These are phyloP conservation scores for Microtus montanus DNA, from an alignment of 2,113 vertebrate species.

Conservation along the genomic window DNA sequence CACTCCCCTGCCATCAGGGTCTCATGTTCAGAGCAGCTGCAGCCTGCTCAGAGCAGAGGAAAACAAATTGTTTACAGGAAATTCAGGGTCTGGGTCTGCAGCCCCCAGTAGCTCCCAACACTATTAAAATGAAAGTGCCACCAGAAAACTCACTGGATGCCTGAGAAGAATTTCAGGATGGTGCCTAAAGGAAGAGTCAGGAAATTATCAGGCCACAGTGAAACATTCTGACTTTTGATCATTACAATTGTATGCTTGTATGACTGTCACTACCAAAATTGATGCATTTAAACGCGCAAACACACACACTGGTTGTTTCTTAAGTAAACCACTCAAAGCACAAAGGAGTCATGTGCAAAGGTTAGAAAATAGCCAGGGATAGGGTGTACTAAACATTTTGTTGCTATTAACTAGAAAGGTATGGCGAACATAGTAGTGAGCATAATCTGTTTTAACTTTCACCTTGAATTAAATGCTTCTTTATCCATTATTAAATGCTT, in stretches of 20 bases:
- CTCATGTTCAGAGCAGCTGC: no score
- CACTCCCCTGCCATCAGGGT: no score
- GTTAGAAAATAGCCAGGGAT: not conserved
- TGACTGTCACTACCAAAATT: not conserved
- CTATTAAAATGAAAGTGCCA: not conserved
- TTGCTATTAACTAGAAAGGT: constrained; percentile 36
- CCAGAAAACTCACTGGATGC: not conserved
- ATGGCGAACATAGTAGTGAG: not conserved
- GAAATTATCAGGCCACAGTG: not conserved
- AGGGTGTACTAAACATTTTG: not conserved
- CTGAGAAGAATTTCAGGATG: not conserved
- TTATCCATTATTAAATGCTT: not conserved
- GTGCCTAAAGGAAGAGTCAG: not conserved
- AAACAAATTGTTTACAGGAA: no score
- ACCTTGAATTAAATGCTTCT: not conserved
- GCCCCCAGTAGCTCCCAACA: no score
- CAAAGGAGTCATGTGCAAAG: not conserved
- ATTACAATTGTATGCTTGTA: not conserved
- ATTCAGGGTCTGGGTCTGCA: no score
- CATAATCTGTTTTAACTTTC: not conserved
- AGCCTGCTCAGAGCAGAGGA: no score
- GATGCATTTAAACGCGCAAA: not conserved
- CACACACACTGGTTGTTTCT: not conserved
- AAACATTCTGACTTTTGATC: not conserved
- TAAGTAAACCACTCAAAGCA: not conserved